Evolutionary conservation across 2,888 invertebrate genomes (phyloP).

Genomic region (Dusona sp.): DNA sequence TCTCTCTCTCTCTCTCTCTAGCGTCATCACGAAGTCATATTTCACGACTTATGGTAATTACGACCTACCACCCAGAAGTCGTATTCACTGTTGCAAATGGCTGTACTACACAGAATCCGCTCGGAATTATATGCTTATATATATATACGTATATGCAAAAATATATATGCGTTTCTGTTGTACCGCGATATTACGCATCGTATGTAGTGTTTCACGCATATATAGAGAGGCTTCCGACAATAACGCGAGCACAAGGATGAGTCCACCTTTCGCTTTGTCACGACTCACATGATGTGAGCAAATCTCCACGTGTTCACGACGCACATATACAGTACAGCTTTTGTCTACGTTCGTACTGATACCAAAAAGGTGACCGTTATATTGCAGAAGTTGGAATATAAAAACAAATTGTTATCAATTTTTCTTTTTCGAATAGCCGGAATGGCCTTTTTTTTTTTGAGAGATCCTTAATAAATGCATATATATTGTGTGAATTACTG

Average conservation of each 20-base stretch:
- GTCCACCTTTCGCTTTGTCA: slow-evolving; percentile 51
- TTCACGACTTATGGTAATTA: slow-evolving; percentile 84
- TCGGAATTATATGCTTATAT: slow-evolving; percentile 8
- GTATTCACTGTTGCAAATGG: slow-evolving; percentile 66
- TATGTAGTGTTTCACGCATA: slow-evolving; percentile 43
- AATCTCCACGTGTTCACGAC: slow-evolving; percentile 43
- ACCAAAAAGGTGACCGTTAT: neutral
- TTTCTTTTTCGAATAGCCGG: neutral
- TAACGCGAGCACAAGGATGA: slow-evolving; percentile 43
- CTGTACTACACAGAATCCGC: slow-evolving; percentile 28
- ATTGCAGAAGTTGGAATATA: neutral
- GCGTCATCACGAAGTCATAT: slow-evolving; percentile 83
- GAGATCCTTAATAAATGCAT: neutral
- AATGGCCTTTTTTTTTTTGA: no score
- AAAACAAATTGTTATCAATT: neutral
- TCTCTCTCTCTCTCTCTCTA: slow-evolving; percentile 54
- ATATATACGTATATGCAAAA: slow-evolving; percentile 24
- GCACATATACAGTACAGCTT: neutral
- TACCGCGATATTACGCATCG: slow-evolving; percentile 36
- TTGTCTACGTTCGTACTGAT: neutral
- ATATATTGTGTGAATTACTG: neutral
- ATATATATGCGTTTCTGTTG: slow-evolving; percentile 12
- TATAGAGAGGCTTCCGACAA: slow-evolving; percentile 28
- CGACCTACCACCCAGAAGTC: slow-evolving; percentile 81
- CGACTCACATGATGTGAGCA: slow-evolving; percentile 54